Conservation (phyloP, 2,888 invertebrate genomes). For the Coenonympha glycerion region DNA sequence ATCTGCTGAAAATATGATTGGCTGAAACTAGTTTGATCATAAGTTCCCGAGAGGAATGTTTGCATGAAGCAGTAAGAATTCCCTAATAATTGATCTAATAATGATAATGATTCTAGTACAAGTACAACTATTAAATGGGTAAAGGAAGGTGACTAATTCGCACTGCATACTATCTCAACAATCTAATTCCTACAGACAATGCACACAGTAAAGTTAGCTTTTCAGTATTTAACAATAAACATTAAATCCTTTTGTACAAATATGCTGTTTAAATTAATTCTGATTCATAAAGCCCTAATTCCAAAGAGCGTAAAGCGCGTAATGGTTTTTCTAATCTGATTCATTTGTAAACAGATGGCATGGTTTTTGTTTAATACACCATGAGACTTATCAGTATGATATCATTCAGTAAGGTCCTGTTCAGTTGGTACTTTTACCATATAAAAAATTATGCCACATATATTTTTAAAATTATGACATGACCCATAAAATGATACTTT, state of each 20-base stretch:
- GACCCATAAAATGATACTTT: no score
- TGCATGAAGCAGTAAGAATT: no score
- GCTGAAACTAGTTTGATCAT: no score
- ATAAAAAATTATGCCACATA: no score
- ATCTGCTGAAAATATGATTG: no score
- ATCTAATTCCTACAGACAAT: not conserved
- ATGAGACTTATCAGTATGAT: conserved; percentile 21
- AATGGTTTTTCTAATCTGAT: not conserved
- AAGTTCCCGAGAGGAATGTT: no score
- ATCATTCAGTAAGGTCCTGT: conserved; percentile 18
- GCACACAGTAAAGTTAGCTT: conserved; percentile 2
- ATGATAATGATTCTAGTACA: no score
- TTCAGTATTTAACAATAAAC: conserved; percentile 13
- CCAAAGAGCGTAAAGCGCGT: not conserved
- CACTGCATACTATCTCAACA: not conserved
- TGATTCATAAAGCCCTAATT: conserved; percentile 4
- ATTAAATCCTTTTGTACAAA: not conserved
- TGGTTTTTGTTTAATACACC: not conserved
- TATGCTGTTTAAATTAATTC: not conserved
- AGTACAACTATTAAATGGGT: not conserved
- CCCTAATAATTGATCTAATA: no score
- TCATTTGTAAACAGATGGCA: not conserved
- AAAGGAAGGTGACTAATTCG: not conserved
- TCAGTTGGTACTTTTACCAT: not conserved
- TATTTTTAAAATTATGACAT: no score